Evolutionary conservation across 1,140 invertebrate species (phyloP), one percentile per base, ranked within the genome.

Genomic region (Olivierus martensii): DNA sequence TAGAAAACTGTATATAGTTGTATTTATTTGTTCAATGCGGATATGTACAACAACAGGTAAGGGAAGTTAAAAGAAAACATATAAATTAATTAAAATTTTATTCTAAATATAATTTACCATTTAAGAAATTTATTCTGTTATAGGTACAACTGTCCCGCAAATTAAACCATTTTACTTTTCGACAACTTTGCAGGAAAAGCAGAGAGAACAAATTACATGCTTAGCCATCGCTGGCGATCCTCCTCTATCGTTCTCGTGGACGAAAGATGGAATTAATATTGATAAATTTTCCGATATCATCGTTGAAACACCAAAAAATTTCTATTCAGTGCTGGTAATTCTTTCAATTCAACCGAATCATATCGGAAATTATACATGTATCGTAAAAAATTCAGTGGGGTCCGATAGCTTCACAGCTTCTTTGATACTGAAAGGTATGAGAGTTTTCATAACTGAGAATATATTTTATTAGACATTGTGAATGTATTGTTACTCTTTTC

Each of bases 371-470:
- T 89, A 88, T 68, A 81, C 83, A 0, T 96, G 92, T 69, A 77
- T 82, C 58, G 92, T 92, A 4, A 86, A 88, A 66, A 96, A 95
- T 70, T 81, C 84, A 14, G 91, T 88, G 67, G 90, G 90, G 35
- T 83, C 86, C 59, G 89, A 92, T 63, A 86, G 82, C 18, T 87
- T 92, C 39, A 92, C 87, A 5, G 89, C 94, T 66, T 81, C 82
- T 46, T 73, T 96, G 21, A 79, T 88, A 55, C 87, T 95, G 5
- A 76, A 87, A 56, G 84, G 84, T 87, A 67, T 71, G 66, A 52
- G n/a, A 48, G 43, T 66, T 59, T 46, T 70, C 9, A 28, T 28
- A 28, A 6, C 4, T 28, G 4, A 28, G 28, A 28, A 6, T 28
- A 28, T 28, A 9, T 28, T 28, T 28, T 28, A 28, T 9, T 0